Evolutionary conservation across 2,113 vertebrate species (phyloP).

Genomic region (Nothoprocta pentlandii): DNA sequence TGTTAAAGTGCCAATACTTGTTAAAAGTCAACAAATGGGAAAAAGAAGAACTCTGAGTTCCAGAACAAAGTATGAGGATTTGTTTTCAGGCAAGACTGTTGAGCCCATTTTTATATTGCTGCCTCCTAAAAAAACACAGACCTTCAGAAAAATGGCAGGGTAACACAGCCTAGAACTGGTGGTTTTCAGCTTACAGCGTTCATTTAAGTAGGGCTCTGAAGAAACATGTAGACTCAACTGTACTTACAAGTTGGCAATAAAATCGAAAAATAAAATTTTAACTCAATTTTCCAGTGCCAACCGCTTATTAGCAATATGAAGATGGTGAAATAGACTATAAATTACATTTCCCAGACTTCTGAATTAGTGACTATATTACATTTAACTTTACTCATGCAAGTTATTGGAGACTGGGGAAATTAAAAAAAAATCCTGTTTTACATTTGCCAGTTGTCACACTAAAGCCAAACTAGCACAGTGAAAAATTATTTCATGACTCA

Average conservation of each 20-base stretch:
- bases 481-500: not conserved
- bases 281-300: not conserved
- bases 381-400: not conserved
- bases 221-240: not conserved
- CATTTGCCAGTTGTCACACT: not conserved
- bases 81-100: constrained; percentile 9
- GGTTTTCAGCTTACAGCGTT: not conserved
- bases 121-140: not conserved
- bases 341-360: not conserved
- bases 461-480: not conserved
- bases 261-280: not conserved
- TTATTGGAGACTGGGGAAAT: not conserved
- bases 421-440: not conserved
- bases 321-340: not conserved
- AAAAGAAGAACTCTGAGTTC: constrained; percentile 44
- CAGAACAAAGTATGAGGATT: not conserved
- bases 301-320: not conserved
- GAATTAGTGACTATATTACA: not conserved
- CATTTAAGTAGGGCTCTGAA: not conserved
- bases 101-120: not conserved
- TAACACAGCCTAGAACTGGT: not conserved
- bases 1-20: constrained; percentile 9
- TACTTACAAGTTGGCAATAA: not conserved
- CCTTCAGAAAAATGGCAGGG: not conserved
- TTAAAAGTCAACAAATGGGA: constrained; percentile 63